phyloP scores from a whole-genome alignment of 1,140 invertebrate genomes.

The Heliconius congener region DNA sequence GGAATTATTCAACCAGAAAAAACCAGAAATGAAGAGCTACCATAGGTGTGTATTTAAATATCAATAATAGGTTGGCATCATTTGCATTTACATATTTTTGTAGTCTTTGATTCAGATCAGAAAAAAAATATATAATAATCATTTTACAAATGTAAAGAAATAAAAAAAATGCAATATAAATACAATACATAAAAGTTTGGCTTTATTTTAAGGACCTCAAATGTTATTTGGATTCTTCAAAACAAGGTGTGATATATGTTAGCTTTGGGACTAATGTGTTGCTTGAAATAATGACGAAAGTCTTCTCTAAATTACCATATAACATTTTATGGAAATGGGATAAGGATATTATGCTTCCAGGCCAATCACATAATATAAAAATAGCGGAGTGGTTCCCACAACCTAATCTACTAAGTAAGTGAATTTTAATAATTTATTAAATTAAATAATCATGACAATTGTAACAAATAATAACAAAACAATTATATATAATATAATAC shows the following conservation, averaged over 20 bases:
- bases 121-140: too few relatives aligned
- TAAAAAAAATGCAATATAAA: too few relatives aligned
- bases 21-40: slow-evolving; percentile 55
- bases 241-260: neutral
- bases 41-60: slow-evolving; percentile 30
- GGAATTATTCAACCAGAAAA: slow-evolving; percentile 69
- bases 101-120: too few relatives aligned
- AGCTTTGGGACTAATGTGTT: neutral
- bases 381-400: slow-evolving; percentile 34
- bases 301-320: neutral
- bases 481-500: too few relatives aligned
- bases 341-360: slow-evolving; percentile 44
- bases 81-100: too few relatives aligned
- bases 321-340: slow-evolving; percentile 75
- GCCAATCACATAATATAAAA: slow-evolving; percentile 46
- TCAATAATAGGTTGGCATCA: too few relatives aligned
- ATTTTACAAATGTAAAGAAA: too few relatives aligned
- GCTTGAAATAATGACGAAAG: slow-evolving; percentile 35
- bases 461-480: too few relatives aligned
- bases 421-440: too few relatives aligned
- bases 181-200: too few relatives aligned
- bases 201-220: neutral
- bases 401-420: slow-evolving; percentile 72
- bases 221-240: neutral
- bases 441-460: too few relatives aligned